Evolutionary conservation across 2,113 vertebrate species (phyloP).

Genomic region (Pitta sordida): DNA sequence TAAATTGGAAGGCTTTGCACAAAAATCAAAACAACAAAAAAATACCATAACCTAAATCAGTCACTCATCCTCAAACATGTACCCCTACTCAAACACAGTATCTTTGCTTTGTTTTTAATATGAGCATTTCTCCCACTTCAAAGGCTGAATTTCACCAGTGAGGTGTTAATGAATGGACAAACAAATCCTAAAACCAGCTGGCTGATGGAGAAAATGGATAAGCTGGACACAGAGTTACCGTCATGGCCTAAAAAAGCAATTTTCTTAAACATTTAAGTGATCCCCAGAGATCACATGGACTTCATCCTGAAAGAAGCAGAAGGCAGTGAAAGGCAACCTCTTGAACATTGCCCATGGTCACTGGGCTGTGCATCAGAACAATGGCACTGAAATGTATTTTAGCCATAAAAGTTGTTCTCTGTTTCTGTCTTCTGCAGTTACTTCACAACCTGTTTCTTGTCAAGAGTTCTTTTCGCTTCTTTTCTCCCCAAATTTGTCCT

Average conservation of each 20-base stretch:
- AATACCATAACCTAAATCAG: not conserved
- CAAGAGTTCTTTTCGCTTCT: not conserved
- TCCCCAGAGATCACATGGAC: not conserved
- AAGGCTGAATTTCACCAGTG: not conserved
- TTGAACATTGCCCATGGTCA: not conserved
- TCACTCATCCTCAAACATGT: not conserved
- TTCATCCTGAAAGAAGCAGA: not conserved
- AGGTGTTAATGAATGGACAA: not conserved
- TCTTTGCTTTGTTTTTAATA: not conserved
- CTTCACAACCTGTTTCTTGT: not conserved
- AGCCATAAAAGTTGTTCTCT: not conserved
- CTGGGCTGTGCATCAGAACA: not conserved
- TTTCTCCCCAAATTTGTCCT: not conserved
- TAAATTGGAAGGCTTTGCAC: not conserved
- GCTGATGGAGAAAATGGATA: not conserved
- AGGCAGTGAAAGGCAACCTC: not conserved
- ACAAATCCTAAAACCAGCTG: not conserved
- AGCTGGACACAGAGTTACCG: not conserved
- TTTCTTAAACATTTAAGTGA: not conserved
- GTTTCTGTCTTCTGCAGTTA: not conserved
- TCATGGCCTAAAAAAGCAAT: not conserved
- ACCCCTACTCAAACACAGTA: not conserved
- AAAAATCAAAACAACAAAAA: not conserved
- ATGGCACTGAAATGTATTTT: not conserved
- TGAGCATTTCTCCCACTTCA: not conserved